Evolutionary conservation across 2,797 vertebrate species (phyloP), one percentile per base, ranked within the genome.

Genomic region (Phaenicophaeus curvirostris): DNA sequence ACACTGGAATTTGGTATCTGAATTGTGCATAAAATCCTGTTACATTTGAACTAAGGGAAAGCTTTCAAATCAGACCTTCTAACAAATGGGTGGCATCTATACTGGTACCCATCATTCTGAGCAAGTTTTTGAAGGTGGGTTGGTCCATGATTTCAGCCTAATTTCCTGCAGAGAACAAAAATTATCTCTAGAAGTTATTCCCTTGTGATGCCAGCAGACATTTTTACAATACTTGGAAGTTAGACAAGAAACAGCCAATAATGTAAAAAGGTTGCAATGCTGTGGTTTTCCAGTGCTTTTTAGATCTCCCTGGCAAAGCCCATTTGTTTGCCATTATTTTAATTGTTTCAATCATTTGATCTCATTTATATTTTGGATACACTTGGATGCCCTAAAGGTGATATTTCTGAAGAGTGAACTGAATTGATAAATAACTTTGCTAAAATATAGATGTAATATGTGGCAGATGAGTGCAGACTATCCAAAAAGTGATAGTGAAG

Each of bases 1-100:
- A 4, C 13, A 35, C 54, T 39, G 21, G 23, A 80, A 77, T 68
- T 50, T 57, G 8, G 1, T 65, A 13, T 25, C 41, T 0, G 0
- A 87, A 67, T 41, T 65, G 37, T 30, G 21, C 42, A 28, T 27
- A 16, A 46, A 31, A 65, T 39, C 35, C 6, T 84, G 6, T 50
- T 66, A 33, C 27, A 5, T 3, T 33, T n/a, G 33, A n/a, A 15
- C 31, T 71, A 46, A 67, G 27, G 37, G 9, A 7, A 31, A 75
- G 11, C 12, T 65, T 58, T 69, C 16, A 57, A n/a, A 24, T 2
- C n/a, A 6, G 11, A 63, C 48, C 15, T 73, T 23, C 10, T 71
- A 63, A 23, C 4, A 58, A 46, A 27, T 31, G 8, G 39, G 19
- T 58, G 28, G 18, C 0, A 0, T 37, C 33, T 65, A 4, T 48